These are phyloP conservation scores for Schlechtendalia chinensis DNA, from an alignment of 1,140 invertebrate species.

Conservation along the genomic window DNA sequence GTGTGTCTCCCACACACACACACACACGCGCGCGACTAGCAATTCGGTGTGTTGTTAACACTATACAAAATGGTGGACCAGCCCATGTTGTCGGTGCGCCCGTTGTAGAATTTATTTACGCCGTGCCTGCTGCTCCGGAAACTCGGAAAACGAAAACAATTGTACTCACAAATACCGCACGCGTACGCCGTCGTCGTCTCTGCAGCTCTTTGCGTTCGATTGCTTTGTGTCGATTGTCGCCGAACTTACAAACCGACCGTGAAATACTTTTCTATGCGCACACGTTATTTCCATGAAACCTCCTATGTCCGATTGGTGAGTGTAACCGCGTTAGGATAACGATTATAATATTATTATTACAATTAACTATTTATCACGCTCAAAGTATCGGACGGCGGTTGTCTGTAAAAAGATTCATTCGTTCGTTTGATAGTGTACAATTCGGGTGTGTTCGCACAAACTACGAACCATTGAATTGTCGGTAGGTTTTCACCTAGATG, in stretches of 20 bases:
- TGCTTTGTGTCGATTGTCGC: background rate
- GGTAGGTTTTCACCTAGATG: too few relatives aligned
- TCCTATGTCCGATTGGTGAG: conserved; percentile 40
- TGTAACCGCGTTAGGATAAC: background rate
- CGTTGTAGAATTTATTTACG: background rate
- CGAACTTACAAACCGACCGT: background rate
- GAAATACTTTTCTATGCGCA: conserved; percentile 18
- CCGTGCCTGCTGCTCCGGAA: too few relatives aligned
- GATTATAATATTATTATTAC: too few relatives aligned
- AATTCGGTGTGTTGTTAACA: conserved; percentile 25
- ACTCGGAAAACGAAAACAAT: too few relatives aligned
- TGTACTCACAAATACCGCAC: too few relatives aligned
- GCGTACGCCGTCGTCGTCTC: background rate
- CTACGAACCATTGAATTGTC: too few relatives aligned
- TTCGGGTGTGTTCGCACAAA: too few relatives aligned
- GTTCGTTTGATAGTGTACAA: too few relatives aligned
- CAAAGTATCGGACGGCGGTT: too few relatives aligned
- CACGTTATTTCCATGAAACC: conserved; percentile 47
- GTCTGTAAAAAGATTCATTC: too few relatives aligned
- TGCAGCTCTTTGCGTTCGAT: background rate
- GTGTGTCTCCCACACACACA: background rate
- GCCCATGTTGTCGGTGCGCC: conserved; percentile 3
- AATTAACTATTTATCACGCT: too few relatives aligned
- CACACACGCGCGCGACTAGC: background rate
- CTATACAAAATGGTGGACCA: conserved; percentile 34